Base-by-base conservation (phyloP, 2,888 invertebrate genomes). In the Cerastis leucographa region DNA sequence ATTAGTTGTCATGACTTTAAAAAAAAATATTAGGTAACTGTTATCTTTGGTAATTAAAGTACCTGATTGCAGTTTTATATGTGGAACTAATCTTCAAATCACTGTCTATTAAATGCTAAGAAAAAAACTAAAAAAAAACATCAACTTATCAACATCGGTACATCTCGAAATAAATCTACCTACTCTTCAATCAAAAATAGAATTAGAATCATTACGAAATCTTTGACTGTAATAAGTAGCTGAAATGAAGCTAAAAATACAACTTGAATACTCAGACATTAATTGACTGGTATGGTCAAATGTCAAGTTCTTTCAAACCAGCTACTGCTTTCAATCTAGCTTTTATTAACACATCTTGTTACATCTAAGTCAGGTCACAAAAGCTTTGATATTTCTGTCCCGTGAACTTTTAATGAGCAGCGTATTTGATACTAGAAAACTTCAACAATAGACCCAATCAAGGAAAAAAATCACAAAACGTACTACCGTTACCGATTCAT, bases 401-500 rank as follows among this genome's bases (percentile, higher is more conserved):
- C 62, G 66, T 79, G 76, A 84, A 80, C 80, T 89, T 88, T 92
- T 94, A 92, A 93, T 92, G 91, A 92, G 88, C 90, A 87, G 86
- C 88, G 87, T 90, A 90, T 90, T 89, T 87, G 87, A 81, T 80
- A 75, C 80, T 42, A 80, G 81, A 85, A 87, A 83, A 66, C 85
- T 84, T 83, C 83, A 91, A 95, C 95, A 95, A 95, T 95, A 92
- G 93, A 87, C 88, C 92, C 92, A 95, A 95, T 95, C 95, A 95
- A 91, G 64, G 74, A 73, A 87, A 88, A 88, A 88, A 91, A 92
- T 90, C 90, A 90, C 89, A 90, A 90, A 92, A 92, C 90, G 71
- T 70, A 88, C 91, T 90, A 88, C 89, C 88, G 88, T 88, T 88
- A 88, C 83, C 90, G 92, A 92, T 91, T 85, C 92, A 87, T 93